Conservation (phyloP, 2,797 vertebrate species). For the Dendrocincla fuliginosa region DNA sequence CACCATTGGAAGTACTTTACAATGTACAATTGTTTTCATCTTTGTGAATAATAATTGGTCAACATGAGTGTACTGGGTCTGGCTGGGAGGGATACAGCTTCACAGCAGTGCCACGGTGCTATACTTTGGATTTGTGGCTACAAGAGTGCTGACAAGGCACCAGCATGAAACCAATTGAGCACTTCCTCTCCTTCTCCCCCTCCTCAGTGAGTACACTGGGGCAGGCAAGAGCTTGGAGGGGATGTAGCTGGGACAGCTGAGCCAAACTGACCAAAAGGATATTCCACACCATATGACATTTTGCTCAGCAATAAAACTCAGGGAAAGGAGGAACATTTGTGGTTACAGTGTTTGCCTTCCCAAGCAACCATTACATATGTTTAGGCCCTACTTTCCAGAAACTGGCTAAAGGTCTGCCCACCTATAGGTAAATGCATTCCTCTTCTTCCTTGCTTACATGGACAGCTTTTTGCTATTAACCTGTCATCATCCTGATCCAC, state of each 20-base stretch:
- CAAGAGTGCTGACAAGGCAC: not conserved
- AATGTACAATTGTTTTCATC: not conserved
- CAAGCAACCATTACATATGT: not conserved
- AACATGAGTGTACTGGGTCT: not conserved
- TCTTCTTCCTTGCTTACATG: not conserved
- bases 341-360: not conserved
- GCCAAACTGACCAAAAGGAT: not conserved
- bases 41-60: not conserved
- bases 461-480: not conserved
- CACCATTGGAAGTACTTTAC: not conserved
- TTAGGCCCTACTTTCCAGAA: not conserved
- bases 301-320: not conserved
- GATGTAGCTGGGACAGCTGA: not conserved
- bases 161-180: accelerated
- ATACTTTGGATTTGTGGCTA: not conserved
- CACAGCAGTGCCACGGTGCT: not conserved
- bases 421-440: not conserved
- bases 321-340: not conserved
- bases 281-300: not conserved
- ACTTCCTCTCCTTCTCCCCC: not conserved
- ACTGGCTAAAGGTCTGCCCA: not conserved
- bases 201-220: accelerated
- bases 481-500: not conserved
- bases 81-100: not conserved
- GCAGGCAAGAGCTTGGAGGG: not conserved